Percentiles rank a stretch among this genome's conserved stretches.
These are phyloP conservation scores for Steatornis caripensis DNA, from an alignment of 2,113 vertebrate genomes.

Conservation along the genomic window DNA sequence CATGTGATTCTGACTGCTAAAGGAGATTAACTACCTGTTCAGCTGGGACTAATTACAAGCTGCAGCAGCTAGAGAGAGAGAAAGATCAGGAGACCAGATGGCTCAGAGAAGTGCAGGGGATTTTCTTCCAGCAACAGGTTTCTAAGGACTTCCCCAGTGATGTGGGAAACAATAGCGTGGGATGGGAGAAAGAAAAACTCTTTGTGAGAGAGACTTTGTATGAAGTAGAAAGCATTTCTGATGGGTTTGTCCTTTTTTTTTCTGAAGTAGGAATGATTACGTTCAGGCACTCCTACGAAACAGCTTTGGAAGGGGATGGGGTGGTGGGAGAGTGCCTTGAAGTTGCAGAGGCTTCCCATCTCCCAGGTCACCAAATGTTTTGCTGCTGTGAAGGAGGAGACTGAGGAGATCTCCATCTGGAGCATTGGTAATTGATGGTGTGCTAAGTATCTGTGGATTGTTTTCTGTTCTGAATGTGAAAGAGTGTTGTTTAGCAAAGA, in stretches of 20 bases:
- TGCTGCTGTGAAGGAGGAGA: not conserved
- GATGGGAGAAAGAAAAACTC: not conserved
- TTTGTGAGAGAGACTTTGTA: not conserved
- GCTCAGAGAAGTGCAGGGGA: not conserved
- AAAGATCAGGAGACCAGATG: conserved; percentile 18
- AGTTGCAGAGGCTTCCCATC: not conserved
- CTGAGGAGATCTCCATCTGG: not conserved
- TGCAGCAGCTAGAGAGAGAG: not conserved
- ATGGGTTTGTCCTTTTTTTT: not conserved
- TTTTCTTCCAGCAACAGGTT: conserved; percentile 9
- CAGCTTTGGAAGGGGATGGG: not conserved
- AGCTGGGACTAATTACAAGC: conserved; percentile 33
- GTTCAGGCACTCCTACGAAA: not conserved
- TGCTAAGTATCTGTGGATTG: rapidly evolving
- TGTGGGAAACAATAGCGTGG: not conserved
- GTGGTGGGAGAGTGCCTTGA: not conserved
- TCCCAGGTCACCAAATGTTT: not conserved
- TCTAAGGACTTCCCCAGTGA: not conserved
- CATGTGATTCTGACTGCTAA: not conserved
- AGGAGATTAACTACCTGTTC: conserved; percentile 5
- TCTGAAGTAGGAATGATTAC: not conserved
- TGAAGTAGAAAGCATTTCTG: not conserved
- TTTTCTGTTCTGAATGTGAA: not conserved
- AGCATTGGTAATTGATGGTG: not conserved
- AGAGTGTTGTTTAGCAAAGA: not conserved